Evolutionary conservation across 2,797 vertebrate genomes (phyloP).

Genomic region (Gouania willdenowi): DNA sequence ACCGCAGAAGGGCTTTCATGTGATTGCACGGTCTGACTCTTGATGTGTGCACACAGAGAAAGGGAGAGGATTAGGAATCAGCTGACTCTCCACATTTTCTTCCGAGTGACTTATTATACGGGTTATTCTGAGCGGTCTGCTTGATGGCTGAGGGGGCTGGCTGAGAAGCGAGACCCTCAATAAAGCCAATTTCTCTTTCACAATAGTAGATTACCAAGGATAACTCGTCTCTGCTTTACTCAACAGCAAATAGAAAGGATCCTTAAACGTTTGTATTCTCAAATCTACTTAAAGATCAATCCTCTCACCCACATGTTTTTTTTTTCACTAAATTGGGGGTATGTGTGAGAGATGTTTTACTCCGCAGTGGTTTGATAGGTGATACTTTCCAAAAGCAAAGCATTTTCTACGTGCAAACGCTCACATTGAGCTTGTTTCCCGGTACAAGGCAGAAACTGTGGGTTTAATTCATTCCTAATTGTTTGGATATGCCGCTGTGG

Average conservation of each 20-base stretch:
- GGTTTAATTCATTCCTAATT: too few species aligned
- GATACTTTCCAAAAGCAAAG: too few species aligned
- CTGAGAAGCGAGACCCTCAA: constrained; percentile 42
- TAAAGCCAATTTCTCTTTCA: constrained; percentile 45
- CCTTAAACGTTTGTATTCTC: constrained; percentile 9
- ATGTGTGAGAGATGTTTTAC: too few species aligned
- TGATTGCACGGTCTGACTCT: constrained; percentile 67
- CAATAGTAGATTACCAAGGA: constrained; percentile 43
- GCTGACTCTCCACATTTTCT: constrained; percentile 74
- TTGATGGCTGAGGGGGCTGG: constrained; percentile 32
- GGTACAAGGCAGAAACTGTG: too few species aligned
- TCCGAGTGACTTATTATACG: constrained; percentile 73
- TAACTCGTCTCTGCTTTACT: constrained; percentile 30
- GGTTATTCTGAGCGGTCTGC: constrained; percentile 58
- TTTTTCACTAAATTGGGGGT: too few species aligned
- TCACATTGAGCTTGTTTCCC: too few species aligned
- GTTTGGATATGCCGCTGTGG: too few species aligned
- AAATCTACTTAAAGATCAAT: too few species aligned
- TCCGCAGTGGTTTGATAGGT: too few species aligned
- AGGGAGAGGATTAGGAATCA: constrained; percentile 73
- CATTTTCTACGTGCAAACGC: too few species aligned
- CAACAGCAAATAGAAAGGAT: constrained; percentile 26
- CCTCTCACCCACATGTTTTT: neutral
- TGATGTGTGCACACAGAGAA: constrained; percentile 65
- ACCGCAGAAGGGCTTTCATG: constrained; percentile 54